Conservation (phyloP, 2,797 vertebrate genomes). For the Zenarchopterus dispar region DNA sequence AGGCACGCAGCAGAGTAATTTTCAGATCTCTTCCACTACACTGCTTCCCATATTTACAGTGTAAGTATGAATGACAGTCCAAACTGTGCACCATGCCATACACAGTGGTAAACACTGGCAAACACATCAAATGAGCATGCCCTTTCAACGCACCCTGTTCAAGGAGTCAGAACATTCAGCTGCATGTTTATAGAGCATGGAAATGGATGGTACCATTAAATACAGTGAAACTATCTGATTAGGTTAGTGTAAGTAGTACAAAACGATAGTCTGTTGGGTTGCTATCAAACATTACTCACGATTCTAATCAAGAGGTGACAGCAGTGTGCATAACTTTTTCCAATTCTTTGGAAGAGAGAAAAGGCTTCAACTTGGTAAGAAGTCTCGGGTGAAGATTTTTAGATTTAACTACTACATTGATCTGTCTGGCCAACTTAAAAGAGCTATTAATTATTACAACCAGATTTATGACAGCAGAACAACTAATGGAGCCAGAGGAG, state of each 20-base stretch:
- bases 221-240: not conserved
- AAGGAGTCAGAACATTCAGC: slow-evolving; percentile 21
- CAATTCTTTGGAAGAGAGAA: too few relatives aligned
- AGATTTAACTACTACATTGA: too few relatives aligned
- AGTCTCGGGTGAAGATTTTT: too few relatives aligned
- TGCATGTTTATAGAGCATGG: not conserved
- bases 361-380: too few relatives aligned
- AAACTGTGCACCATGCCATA: slow-evolving; percentile 42
- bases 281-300: not conserved
- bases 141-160: slow-evolving; percentile 13
- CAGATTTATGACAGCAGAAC: too few relatives aligned
- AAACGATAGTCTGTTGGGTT: not conserved
- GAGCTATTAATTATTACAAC: too few relatives aligned
- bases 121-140: slow-evolving; percentile 45
- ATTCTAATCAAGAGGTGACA: not conserved
- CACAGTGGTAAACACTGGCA: slow-evolving; percentile 62
- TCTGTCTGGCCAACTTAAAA: too few relatives aligned
- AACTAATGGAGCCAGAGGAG: too few relatives aligned
- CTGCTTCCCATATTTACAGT: slow-evolving; percentile 75
- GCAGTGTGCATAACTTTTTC: too few relatives aligned
- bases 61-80: slow-evolving; percentile 75
- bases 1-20: slow-evolving; percentile 75
- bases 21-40: slow-evolving; percentile 77
- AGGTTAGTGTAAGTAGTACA: not conserved
- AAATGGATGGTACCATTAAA: not conserved